A percentile compares a stretch with the other conserved stretches of the same genome.
Evolutionary conservation across 2,888 invertebrate species (phyloP).

Genomic region (Nomada fucata): DNA sequence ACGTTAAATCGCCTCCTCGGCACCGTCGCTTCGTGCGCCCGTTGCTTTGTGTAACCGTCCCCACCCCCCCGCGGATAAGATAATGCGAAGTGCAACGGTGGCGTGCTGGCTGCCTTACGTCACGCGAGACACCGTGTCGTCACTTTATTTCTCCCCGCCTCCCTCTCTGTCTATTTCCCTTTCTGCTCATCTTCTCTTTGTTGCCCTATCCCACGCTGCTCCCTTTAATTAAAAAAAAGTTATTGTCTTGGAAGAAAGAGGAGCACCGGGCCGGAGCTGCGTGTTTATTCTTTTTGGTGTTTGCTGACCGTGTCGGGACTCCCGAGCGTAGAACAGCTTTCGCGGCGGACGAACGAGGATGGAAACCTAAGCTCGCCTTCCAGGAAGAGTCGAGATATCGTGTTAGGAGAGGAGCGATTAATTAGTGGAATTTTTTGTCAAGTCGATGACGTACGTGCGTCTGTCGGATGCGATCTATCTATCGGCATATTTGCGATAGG

Average conservation of each 20-base stretch:
- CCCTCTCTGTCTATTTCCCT: background rate
- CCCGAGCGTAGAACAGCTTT: constrained; percentile 3
- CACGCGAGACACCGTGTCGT: constrained; percentile 32
- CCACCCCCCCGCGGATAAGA: constrained; percentile 48
- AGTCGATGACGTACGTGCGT: background rate
- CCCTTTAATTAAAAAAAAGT: constrained; percentile 67
- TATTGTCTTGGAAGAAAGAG: constrained; percentile 58
- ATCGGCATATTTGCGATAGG: background rate
- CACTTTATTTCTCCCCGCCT: background rate
- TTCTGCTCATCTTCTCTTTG: background rate
- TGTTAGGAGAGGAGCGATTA: background rate
- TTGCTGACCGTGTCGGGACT: constrained; percentile 29
- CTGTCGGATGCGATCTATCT: background rate
- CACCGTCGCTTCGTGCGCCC: constrained; percentile 40
- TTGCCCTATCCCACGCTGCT: constrained; percentile 21
- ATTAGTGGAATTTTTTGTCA: constrained; percentile 1
- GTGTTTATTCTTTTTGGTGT: constrained; percentile 44
- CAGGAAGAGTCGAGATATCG: constrained; percentile 2
- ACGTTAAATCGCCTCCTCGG: constrained; percentile 75
- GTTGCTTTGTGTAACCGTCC: constrained; percentile 56
- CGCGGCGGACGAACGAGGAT: background rate
- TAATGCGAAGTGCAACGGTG: constrained; percentile 53
- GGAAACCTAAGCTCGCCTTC: background rate
- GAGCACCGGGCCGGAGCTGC: background rate
- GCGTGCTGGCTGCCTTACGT: constrained; percentile 42